Evolutionary conservation across 2,888 invertebrate genomes (phyloP), one percentile per base, ranked within the genome.

Genomic region (Mimas tiliae): DNA sequence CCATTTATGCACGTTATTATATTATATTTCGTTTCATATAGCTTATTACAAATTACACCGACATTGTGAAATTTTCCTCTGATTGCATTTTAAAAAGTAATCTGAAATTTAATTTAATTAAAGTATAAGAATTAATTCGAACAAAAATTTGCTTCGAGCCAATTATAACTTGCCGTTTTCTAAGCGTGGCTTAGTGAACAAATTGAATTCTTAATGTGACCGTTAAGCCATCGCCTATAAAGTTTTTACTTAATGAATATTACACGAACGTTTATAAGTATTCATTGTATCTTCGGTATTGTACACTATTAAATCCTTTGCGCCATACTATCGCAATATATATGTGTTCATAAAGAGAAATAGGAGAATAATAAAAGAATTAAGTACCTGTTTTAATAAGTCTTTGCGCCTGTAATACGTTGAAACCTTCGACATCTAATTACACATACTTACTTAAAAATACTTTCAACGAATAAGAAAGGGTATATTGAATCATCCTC

Each of bases 1-100:
- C 67, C 64, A 62, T 67, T 58, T 67, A 55, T 27, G 67, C 7
- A n/a, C 50, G 19, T 62, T 48, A 67, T 58, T 62, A 64, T 64
- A 64, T 62, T 45, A 52, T 45, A 51, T 42, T 52, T 52, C 66
- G 48, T 53, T 48, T 45, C 34, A 53, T 53, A 66, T 66, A 50
- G 19, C 34, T 64, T n/a, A n/a, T n/a, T 63, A 63, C 66, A 66
- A 66, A 66, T 52, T 62, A 63, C 21, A 51, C 63, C 33, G n/a
- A 14, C 47, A 62, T 62, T 66, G 62, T 52, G 27, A 52, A 45
- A 51, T 66, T 42, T 62, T 51, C 48, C n/a, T 62, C 19, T 33
- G 38, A 33, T 62, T 52, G 51, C 51, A 4, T 52, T 51, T 66
- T 50, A 62, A 45, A 50, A 45, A 27, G 33, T n/a, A 58, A 19